Base-by-base conservation (phyloP, 2,113 vertebrate genomes). In the Calidris pygmaea region DNA sequence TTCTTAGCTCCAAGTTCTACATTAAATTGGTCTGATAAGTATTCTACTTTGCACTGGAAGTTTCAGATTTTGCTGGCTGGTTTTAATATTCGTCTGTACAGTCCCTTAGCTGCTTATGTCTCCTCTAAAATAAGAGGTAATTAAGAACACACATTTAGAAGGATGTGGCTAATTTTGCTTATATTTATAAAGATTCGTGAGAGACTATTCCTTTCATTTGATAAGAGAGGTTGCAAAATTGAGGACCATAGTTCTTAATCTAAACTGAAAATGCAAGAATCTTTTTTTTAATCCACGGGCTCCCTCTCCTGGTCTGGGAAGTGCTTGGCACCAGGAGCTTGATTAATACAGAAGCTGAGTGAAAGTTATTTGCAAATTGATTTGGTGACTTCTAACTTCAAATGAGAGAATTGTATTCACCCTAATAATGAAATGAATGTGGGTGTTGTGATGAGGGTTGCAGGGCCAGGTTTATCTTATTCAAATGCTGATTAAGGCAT, bases 271-370 rank as follows among this genome's bases (percentile, higher is more conserved):
- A 13, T 22, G 35, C 14, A 37, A 68, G 35, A 48, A 45, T 68
- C 26, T 32, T 91, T 66, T 66, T 92, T 85, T 79, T 87, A 83
- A 90, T 97, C 74, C 79, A 63, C 53, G 95, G 89, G 96, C 95
- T 96, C 97, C 97, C 93, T 95, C 97, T 97, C 7, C 85, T 96
- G 97, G 97, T 47, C 10, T 34, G 5, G 21, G 1, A 4, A 7
- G 63, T 34, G 74, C 63, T 86, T 72, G 53, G 60, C 85, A 75
- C 56, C 27, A 62, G 37, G n/a, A 67, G 34, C 34, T 71, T 50
- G 47, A 24, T 83, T 12, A 32, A 35, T 63, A 23, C 43, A 8
- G 55, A 39, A 63, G 27, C n/a, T 15, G 34, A 30, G 34, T 41
- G 47, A 41, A 68, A 90, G 63, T 84, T 85, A 43, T 18, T 71